Base-by-base conservation (phyloP, 2,113 vertebrate species). In the Tamias sibiricus region DNA sequence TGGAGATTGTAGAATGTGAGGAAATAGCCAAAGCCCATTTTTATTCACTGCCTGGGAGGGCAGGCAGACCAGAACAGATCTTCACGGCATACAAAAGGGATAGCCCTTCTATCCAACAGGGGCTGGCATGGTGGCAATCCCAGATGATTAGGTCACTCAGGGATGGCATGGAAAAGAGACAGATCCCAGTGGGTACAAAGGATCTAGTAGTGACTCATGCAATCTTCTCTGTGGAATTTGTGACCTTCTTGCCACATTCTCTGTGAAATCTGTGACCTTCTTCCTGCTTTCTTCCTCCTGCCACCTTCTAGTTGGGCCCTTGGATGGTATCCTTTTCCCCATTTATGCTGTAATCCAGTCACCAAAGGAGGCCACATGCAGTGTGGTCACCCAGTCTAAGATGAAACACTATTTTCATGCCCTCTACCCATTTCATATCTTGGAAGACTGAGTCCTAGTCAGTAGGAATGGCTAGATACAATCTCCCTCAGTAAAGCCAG, bases 381-480 rank as follows among this genome's bases (percentile, higher is more conserved):
- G 35, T 54, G 30, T 47, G 37, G 30, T 77, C 49, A 59, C 8
- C 5, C 19, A 86, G 37, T 62, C 66, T 57, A 86, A 75, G 22
- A n/a, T 54, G 42, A 92, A 83, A 62, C 42, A 20, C 10, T 72
- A 30, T 71, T 71, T 59, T 59, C 37, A 49, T 28, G 16, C n/a
- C 66, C n/a, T 88, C 83, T 82, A 84, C 40, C 64, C 75, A 90
- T 94, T 94, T 76, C 19, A 35, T 30, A 57, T n/a, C 81, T 37
- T 54, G 77, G 52, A 66, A 84, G 49, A 90, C 59, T 64, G 37
- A 69, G 54, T 54, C 24, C 28, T 12, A 3, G 49, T 72, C 40
- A 49, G n/a, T 42, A 83, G 64, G 13, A 82, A 82, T 68, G 24
- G 11, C 47, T 66, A 5, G 30, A 37, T 69, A 35, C 71, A 24